Base-by-base conservation (phyloP, 2,113 vertebrate species). In the Illadopsis cleaveri region DNA sequence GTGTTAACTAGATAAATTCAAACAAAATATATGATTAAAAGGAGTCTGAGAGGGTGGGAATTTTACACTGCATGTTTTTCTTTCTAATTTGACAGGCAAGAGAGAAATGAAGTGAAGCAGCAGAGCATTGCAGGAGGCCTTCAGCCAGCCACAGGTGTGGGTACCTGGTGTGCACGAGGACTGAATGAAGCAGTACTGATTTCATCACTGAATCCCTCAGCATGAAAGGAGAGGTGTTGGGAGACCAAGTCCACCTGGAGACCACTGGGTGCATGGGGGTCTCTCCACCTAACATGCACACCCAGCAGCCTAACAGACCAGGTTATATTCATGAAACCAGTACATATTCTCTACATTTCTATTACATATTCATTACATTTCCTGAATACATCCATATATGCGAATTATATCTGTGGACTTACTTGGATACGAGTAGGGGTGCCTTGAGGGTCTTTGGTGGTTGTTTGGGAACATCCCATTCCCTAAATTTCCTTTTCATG, bases 31-130 rank as follows among this genome's bases (percentile, higher is more conserved):
- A 7, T 0, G 0, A n/a, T 73, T 72, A n/a, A 86, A 80, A 86
- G 37, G 22, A 56, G 15, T 15, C 0, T 1, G 33, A 22, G 23
- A 5, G 8, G 20, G 9, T 24, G 8, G 4, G 51, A 38, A 54
- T 66, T 95, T 86, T 56, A 42, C 45, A 25, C 40, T n/a, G 28
- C 10, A 27, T 1, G 0, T 37, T 89, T 85, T 65, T 77, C 62
- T 82, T 76, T 45, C 45, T 58, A 47, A 13, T 61, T 68, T 81
- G 58, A 35, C 62, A 61, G 48, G 45, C 1, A 27, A 60, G n/a
- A 45, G 38, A 54, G 27, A 76, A 64, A 44, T 25, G 2, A 78
- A 57, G 22, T 0, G 0, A 57, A 45, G 61, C 30, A 66, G 47
- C 33, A 66, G 37, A 77, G 65, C 9, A 2, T 42, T 69, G 64